Conservation (phyloP, 2,113 vertebrate genomes). For the Nothocercus nigrocapillus region DNA sequence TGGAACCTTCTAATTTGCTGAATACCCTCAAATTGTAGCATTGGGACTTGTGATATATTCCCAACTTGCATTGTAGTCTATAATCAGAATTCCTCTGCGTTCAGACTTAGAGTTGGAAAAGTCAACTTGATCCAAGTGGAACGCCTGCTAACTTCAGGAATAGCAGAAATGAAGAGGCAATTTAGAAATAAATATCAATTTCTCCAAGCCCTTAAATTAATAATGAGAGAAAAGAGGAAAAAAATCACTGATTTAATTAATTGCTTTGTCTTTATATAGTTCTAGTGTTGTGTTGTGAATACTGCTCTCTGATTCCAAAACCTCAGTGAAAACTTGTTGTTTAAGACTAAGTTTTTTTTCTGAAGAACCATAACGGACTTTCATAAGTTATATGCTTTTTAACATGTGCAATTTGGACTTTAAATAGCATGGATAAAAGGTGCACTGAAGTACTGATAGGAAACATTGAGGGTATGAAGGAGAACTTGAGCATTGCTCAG, state of each 20-base stretch:
- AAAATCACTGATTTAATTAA: not conserved
- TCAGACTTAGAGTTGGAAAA: not conserved
- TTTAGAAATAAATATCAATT: not conserved
- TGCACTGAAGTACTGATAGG: not conserved
- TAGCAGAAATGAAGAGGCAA: not conserved
- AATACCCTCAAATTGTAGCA: not conserved
- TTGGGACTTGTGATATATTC: not conserved
- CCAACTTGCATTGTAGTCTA: accelerated
- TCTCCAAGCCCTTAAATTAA: not conserved
- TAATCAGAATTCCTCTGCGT: not conserved
- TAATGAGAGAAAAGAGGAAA: not conserved
- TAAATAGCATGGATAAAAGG: not conserved
- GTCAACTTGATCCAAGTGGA: not conserved
- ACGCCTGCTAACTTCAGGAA: not conserved
- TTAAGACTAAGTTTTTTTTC: not conserved
- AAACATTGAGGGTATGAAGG: not conserved
- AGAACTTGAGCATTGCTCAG: not conserved
- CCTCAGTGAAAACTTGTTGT: accelerated
- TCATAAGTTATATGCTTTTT: not conserved
- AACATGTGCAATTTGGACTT: not conserved
- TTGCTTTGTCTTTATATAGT: not conserved
- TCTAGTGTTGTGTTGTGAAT: not conserved
- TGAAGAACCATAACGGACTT: not conserved
- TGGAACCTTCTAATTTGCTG: not conserved
- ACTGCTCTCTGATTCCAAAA: not conserved